Evolutionary conservation across 2,888 invertebrate genomes (phyloP), one percentile per base, ranked within the genome.

Genomic region (Onthophagus sagittarius): DNA sequence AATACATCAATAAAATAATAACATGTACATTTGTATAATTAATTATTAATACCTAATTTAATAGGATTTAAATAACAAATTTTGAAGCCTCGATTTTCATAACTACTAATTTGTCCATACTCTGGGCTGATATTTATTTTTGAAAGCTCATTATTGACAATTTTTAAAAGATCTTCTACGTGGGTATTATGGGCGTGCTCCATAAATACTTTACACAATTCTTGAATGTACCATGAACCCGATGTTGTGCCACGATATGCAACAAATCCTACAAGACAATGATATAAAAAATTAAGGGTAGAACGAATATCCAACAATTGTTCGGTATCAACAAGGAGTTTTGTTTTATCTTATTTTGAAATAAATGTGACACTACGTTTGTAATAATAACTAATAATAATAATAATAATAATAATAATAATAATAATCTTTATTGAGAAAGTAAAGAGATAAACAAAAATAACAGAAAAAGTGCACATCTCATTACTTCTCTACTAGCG

Each of bases 221-320:
- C 87, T 83, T 91, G 90, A 79, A 93, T 90, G 84, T 91, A 93
- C 92, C 92, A 93, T 64, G 92, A 90, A 15, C 93, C 93, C 5
- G 79, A 78, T 31, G 82, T 76, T 4, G 83, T 80, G 84, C 92
- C 89, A 73, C 93, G 88, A 81, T 88, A 87, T 0, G 93, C 89
- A 77, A 86, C 86, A 80, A 86, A 88, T 2, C 90, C 90, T 90
- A 81, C 9, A 70, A 70, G 63, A 31, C 13, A 39, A 15, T 53
- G 74, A 62, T 32, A 14, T 77, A 73, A 80, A 79, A 73, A 69
- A n/a, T n/a, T n/a, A n/a, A n/a, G n/a, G n/a, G n/a, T n/a, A n/a
- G n/a, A n/a, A n/a, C n/a, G n/a, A n/a, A n/a, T n/a, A n/a, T n/a
- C n/a, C n/a, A n/a, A n/a, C n/a, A n/a, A n/a, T n/a, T n/a, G n/a